These are phyloP conservation scores for Erebia ligea DNA, from an alignment of 2,888 invertebrate genomes.

Conservation along the genomic window DNA sequence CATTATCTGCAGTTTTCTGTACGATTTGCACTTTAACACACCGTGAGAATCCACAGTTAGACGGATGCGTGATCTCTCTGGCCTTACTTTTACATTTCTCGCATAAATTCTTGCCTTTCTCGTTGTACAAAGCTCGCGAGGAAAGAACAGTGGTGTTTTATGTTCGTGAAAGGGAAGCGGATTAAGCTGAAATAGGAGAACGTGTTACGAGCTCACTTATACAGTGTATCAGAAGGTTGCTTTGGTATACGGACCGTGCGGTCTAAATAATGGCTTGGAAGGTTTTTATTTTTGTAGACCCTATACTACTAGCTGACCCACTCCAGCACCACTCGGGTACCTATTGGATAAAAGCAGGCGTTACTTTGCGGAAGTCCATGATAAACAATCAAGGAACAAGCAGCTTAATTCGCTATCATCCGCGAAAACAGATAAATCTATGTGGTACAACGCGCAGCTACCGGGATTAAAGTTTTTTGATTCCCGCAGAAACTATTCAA, in stretches of 20 bases:
- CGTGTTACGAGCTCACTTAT: neutral
- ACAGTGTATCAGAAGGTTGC: neutral
- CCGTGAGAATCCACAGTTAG: constrained; percentile 19
- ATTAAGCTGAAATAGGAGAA: constrained; percentile 20
- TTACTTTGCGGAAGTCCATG: no score
- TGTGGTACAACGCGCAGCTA: no score
- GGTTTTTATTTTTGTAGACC: no score
- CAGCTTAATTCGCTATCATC: no score
- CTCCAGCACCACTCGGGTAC: no score
- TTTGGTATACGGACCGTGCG: neutral
- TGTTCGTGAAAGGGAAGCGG: constrained; percentile 13
- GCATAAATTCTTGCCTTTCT: constrained; percentile 33
- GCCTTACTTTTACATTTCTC: constrained; percentile 29
- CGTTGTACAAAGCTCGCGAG: constrained; percentile 11
- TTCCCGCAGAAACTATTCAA: no score
- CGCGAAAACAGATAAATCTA: no score
- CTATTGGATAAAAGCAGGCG: no score
- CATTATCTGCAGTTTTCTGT: neutral
- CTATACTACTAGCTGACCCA: no score
- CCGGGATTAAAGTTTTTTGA: no score
- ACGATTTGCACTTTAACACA: neutral
- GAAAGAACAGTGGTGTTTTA: constrained; percentile 20
- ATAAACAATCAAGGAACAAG: no score
- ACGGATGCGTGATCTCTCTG: constrained; percentile 32
- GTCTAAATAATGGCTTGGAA: neutral